Base-by-base conservation (phyloP, 2,888 invertebrate species). In the Elysia crispata region DNA sequence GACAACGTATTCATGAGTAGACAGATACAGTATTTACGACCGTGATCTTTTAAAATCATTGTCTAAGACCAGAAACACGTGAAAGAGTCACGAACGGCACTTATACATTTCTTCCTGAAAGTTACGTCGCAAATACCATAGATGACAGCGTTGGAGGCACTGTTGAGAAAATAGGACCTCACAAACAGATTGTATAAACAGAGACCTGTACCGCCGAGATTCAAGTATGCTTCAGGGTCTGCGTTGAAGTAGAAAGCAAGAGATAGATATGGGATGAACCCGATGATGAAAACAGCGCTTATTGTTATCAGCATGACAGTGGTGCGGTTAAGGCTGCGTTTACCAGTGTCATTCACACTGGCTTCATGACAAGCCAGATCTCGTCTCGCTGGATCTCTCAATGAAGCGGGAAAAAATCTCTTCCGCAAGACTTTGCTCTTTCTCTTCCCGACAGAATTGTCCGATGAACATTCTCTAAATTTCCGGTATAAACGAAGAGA, bases 81-180 rank as follows among this genome's bases (percentile, higher is more conserved):
- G 5, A 41, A 41, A 6, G 11, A 3, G 3, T 41, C 41, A 20
- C 11, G 11, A 6, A 50, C 54, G 50, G 54, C 6, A n/a, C 76
- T 11, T 1, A 78, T n/a, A 30, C 73, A 73, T 64, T 78, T 64
- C 1, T 57, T 70, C 30, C 78, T 49, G n/a, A 78, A 78, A 62
- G 72, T 78, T 1, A 73, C 30, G 30, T 78, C 78, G 50, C 72
- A 78, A 1, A 78, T 31, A n/a, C 73, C 73, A 31, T 78, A 78
- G n/a, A 78, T 73, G 18, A 78, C 57, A 20, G 79, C 72, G 23
- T 79, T 79, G 54, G 73, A 66, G 13, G 74, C 79, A 33, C 74
- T 50, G 67, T 79, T 79, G 1, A 79, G 57, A 20, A 79, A 74
- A 41, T 57, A 79, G 15, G 67, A 66, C 25, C 67, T 28, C 57